Conservation (phyloP, 2,797 vertebrate species). For the Melanotaenia trifasciata region DNA sequence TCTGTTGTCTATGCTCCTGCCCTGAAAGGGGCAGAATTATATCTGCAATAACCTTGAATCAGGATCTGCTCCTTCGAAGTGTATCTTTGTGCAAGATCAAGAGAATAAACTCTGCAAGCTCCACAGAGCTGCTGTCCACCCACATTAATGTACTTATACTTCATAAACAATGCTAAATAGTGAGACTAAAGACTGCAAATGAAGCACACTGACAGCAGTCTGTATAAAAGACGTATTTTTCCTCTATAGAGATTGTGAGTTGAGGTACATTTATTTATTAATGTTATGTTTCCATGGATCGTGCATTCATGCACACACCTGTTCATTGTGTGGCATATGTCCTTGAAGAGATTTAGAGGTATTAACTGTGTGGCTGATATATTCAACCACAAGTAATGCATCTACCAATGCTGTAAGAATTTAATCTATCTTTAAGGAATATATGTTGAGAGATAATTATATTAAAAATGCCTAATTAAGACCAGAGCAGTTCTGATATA, state of each 20-base stretch:
- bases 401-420: slow-evolving; percentile 61
- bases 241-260: slow-evolving; percentile 41
- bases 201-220: slow-evolving; percentile 9
- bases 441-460: slow-evolving; percentile 48
- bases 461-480: slow-evolving; percentile 66
- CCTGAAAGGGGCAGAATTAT: slow-evolving; percentile 51
- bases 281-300: slow-evolving; percentile 38
- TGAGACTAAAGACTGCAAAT: slow-evolving; percentile 26
- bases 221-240: slow-evolving; percentile 27
- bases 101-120: slow-evolving; percentile 11
- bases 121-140: slow-evolving; percentile 41
- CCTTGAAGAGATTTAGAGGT: slow-evolving; percentile 49
- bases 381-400: slow-evolving; percentile 64
- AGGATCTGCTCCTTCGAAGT: slow-evolving; percentile 23
- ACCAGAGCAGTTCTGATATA: slow-evolving; percentile 75
- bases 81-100: slow-evolving; percentile 32
- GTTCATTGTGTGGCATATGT: slow-evolving; percentile 16
- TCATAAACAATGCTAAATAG: slow-evolving; percentile 20
- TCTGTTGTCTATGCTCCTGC: slow-evolving; percentile 49
- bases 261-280: slow-evolving; percentile 55
- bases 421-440: slow-evolving; percentile 41
- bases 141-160: slow-evolving; percentile 44
- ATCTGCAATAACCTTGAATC: slow-evolving; percentile 68
- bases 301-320: slow-evolving; percentile 19
- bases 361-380: slow-evolving; percentile 68